A percentile compares a stretch with the other conserved stretches of the same genome.
Evolutionary conservation across 2,888 invertebrate species (phyloP).

Genomic region (Cyaniris semiargus): DNA sequence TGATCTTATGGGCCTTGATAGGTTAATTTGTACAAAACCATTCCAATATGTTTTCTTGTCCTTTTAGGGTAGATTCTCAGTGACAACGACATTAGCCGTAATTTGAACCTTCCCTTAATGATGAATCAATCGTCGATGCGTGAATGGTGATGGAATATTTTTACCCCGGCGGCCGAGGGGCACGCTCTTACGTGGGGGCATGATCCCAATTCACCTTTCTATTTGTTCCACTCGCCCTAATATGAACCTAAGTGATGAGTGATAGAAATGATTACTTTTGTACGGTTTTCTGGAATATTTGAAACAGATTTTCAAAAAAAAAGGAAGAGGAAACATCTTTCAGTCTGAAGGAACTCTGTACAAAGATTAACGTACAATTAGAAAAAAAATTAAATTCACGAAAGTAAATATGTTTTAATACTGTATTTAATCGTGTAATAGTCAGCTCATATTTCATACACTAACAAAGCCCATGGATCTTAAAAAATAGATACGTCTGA

Average conservation of each 20-base stretch:
- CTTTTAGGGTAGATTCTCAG: neutral
- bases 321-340: neutral
- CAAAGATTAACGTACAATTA: neutral
- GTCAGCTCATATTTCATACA: neutral
- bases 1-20: too few relatives aligned
- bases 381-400: neutral
- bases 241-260: conserved; percentile 38
- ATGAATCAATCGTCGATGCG: conserved; percentile 17
- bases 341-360: neutral
- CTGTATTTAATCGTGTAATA: neutral
- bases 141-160: conserved; percentile 55
- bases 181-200: conserved; percentile 71
- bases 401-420: neutral
- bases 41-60: neutral
- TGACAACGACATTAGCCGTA: conserved; percentile 5
- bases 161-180: conserved; percentile 53
- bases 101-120: conserved; percentile 8
- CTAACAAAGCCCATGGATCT: neutral
- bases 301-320: neutral
- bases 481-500: conserved; percentile 27
- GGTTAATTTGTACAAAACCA: neutral
- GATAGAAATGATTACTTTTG: conserved; percentile 26
- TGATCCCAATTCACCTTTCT: conserved; percentile 68
- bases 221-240: conserved; percentile 49
- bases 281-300: neutral